A percentile compares a stretch with the other conserved stretches of the same genome.
These are phyloP conservation scores for Tipula vernalis DNA, from an alignment of 2,888 invertebrate genomes.

Conservation along the genomic window DNA sequence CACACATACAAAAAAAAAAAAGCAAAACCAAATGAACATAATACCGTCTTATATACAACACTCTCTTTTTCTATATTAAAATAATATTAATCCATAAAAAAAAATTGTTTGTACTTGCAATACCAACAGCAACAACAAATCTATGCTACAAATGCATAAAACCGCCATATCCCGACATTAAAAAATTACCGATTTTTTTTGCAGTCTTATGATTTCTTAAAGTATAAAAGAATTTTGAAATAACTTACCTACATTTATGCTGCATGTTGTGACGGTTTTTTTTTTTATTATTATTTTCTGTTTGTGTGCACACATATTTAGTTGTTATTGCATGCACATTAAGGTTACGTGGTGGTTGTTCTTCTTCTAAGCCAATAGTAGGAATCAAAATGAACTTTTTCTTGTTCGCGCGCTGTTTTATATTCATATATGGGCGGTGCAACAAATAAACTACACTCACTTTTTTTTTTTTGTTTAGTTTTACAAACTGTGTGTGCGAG, in stretches of 20 bases:
- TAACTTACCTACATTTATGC: not conserved
- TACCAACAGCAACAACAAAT: not conserved
- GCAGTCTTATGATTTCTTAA: not conserved
- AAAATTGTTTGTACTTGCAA: not conserved
- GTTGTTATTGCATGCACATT: not conserved
- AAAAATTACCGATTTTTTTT: not conserved
- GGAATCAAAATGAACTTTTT: conserved; percentile 1
- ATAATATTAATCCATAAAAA: not conserved
- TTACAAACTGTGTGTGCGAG: not conserved
- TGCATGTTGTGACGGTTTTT: not conserved
- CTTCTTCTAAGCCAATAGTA: not conserved
- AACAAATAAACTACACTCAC: not conserved
- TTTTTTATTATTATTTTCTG: not conserved
- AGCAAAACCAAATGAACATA: not conserved
- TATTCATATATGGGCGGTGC: not conserved
- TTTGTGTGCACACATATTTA: not conserved
- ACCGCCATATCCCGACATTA: not conserved
- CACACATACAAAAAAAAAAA: not conserved
- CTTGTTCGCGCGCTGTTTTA: not conserved
- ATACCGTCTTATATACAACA: not conserved
- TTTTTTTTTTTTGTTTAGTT: not conserved
- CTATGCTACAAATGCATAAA: not conserved
- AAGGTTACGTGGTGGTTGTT: not conserved
- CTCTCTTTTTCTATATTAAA: conserved; percentile 4
- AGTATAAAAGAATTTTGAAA: not conserved